Conservation (phyloP, 92 coral and sea anemone genomes). For the Zoanthus gigantus region DNA sequence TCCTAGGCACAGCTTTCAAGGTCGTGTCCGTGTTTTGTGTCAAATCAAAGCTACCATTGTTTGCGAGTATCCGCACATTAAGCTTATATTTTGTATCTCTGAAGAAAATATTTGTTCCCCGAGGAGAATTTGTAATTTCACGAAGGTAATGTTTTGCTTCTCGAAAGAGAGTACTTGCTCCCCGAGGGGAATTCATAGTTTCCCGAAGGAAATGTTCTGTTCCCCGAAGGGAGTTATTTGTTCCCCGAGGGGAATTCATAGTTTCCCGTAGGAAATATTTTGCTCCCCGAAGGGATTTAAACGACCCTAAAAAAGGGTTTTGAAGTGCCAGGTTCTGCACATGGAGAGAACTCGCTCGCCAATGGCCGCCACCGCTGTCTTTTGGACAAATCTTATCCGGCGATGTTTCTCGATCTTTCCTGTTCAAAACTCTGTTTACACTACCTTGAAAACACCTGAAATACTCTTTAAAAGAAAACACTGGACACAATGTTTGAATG, state of each 20-base stretch:
- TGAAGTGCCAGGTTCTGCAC: slow-evolving; percentile 35
- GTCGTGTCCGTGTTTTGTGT: slow-evolving; percentile 39
- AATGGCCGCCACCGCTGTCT: slow-evolving; percentile 38
- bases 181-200: background rate
- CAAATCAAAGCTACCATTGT: slow-evolving; percentile 38
- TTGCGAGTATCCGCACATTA: slow-evolving; percentile 37
- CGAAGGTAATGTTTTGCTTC: slow-evolving; percentile 27
- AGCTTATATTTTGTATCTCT: slow-evolving; percentile 34
- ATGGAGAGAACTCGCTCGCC: slow-evolving; percentile 37
- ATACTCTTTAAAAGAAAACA: slow-evolving; percentile 32
- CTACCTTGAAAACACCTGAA: slow-evolving; percentile 35
- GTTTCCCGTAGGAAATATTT: slow-evolving; percentile 9
- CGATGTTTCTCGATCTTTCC: slow-evolving; percentile 35
- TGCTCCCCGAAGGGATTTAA: slow-evolving; percentile 32
- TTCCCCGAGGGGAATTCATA: slow-evolving; percentile 29
- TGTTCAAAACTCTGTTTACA: slow-evolving; percentile 33
- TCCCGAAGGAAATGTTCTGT: slow-evolving; percentile 29
- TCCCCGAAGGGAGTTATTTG: slow-evolving; percentile 13
- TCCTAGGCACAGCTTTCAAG: slow-evolving; percentile 41
- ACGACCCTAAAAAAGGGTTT: slow-evolving; percentile 35
- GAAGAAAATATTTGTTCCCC: slow-evolving; percentile 36
- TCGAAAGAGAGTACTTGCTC: slow-evolving; percentile 13
- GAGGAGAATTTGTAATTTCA: slow-evolving; percentile 12
- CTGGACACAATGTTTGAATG: slow-evolving; percentile 35
- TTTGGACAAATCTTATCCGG: slow-evolving; percentile 35